These are phyloP conservation scores for Dromaius novaehollandiae DNA, from an alignment of 2,113 vertebrate genomes.

Conservation along the genomic window DNA sequence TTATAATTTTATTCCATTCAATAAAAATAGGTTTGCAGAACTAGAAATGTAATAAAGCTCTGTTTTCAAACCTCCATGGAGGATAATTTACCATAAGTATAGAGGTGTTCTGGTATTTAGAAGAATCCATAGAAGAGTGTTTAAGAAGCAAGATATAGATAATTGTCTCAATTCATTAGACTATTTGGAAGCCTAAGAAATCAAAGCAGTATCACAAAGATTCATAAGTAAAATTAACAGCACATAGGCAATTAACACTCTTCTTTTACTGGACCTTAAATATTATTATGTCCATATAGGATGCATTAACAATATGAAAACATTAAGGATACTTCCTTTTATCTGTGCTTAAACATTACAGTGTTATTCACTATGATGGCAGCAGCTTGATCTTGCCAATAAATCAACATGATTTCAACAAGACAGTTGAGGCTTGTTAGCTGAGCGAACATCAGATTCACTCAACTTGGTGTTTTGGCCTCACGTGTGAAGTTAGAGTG, in stretches of 20 bases:
- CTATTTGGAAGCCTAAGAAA: not conserved
- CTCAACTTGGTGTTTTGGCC: not conserved
- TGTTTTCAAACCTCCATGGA: not conserved
- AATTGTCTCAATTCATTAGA: not conserved
- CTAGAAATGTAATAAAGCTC: not conserved
- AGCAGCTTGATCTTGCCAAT: not conserved
- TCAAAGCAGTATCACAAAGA: not conserved
- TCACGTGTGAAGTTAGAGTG: not conserved
- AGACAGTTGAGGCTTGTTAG: not conserved
- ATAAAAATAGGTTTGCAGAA: not conserved
- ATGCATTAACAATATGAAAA: not conserved
- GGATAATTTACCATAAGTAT: fast-evolving
- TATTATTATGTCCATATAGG: not conserved
- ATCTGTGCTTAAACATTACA: not conserved
- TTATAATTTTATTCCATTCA: not conserved
- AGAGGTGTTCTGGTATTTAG: not conserved
- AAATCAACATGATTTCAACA: not conserved
- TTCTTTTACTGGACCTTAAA: not conserved
- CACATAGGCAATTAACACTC: not conserved
- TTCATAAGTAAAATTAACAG: not conserved
- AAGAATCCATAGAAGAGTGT: not conserved
- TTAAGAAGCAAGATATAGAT: not conserved
- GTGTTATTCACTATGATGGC: not conserved
- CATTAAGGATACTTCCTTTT: not conserved
- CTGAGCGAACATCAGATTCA: not conserved